Conservation (phyloP, 1,140 invertebrate genomes). For the Solen grandis region DNA sequence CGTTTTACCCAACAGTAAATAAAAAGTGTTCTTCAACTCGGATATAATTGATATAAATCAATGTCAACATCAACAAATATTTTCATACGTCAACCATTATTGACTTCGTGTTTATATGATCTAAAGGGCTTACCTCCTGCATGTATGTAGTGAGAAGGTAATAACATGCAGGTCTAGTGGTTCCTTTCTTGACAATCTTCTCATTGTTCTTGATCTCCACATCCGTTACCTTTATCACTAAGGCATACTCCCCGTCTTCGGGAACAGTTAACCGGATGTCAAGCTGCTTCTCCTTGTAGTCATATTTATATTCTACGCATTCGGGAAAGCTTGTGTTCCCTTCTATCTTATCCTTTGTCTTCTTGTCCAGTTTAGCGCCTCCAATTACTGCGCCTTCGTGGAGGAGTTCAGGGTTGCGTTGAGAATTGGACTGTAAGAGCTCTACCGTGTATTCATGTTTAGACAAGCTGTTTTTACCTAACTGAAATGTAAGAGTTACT, state of each 20-base stretch:
- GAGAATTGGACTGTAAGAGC: conserved; percentile 14
- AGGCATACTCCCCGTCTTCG: conserved; percentile 16
- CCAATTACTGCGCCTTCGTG: conserved; percentile 8
- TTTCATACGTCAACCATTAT: no score
- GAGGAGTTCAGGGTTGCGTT: neutral
- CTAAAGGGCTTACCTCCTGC: conserved; percentile 22
- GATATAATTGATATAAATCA: no score
- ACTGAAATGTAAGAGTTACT: conserved; percentile 41
- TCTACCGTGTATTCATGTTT: conserved; percentile 40
- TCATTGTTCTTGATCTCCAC: conserved; percentile 44
- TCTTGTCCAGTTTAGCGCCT: neutral
- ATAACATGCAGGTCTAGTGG: conserved; percentile 31
- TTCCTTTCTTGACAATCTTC: conserved; percentile 11
- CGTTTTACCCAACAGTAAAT: no score
- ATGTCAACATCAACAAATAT: no score
- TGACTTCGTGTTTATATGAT: no score
- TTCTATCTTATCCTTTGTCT: neutral
- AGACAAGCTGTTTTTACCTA: neutral
- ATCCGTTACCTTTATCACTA: conserved; percentile 38
- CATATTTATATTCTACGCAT: conserved; percentile 9
- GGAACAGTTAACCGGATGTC: conserved; percentile 8
- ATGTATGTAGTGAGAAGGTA: conserved; percentile 28
- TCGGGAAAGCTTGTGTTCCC: neutral
- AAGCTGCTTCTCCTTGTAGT: conserved; percentile 12
- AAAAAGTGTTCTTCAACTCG: no score